These are phyloP conservation scores for Cnemophilus loriae DNA, from an alignment of 2,113 vertebrate species.

Conservation along the genomic window DNA sequence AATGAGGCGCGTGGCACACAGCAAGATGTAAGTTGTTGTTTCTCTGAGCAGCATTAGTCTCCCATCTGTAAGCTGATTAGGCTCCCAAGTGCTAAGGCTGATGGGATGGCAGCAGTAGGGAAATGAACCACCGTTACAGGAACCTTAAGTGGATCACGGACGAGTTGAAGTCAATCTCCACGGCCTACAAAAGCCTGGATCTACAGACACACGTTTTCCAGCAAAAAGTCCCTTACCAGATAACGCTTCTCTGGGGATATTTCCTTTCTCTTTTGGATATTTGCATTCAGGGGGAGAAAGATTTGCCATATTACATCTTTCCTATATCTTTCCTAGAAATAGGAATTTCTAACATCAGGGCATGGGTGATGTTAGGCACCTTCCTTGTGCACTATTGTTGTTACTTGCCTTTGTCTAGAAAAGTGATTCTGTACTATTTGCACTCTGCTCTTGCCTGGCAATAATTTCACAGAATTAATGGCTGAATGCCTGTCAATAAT, in stretches of 20 bases:
- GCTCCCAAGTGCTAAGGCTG: background rate
- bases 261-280: background rate
- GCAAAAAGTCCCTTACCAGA: background rate
- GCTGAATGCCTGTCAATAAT: background rate
- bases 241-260: background rate
- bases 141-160: background rate
- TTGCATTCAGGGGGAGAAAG: background rate
- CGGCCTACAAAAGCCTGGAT: background rate
- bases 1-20: fast-evolving
- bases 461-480: background rate
- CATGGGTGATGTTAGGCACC: background rate
- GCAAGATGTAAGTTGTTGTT: background rate
- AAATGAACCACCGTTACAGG: fast-evolving
- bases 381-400: background rate
- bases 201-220: background rate
- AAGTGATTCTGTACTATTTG: background rate
- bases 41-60: background rate
- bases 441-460: background rate
- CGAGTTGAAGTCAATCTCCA: background rate
- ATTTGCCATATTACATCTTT: background rate
- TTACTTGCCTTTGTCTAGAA: background rate
- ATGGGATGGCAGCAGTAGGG: background rate
- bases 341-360: background rate
- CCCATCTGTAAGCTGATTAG: background rate
- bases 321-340: background rate